Evolutionary conservation across 2,888 invertebrate species (phyloP), one percentile per base, ranked within the genome.

Genomic region (Eumerus sabulonum): DNA sequence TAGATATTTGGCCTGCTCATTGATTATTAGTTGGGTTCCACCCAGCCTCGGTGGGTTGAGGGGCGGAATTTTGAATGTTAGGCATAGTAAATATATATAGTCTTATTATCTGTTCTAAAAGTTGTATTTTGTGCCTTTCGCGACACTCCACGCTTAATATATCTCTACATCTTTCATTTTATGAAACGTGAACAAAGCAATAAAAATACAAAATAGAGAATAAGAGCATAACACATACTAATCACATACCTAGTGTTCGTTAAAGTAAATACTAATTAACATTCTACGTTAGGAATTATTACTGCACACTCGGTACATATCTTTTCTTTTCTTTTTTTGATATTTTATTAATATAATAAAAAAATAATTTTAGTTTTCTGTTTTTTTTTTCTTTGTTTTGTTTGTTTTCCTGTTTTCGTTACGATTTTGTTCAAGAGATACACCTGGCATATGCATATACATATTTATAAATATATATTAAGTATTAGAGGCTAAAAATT

Each of bases 301-400:
- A 76, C 53, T 59, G 64, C 70, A 59, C 76, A 53, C 35, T 51
- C 35, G 38, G 57, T 63, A 68, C 56, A 57, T 73, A 62, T 35
- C 19, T 17, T 35, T 53, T 60, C 63, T 63, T 62, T 63, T 63
- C 57, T 67, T 70, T 56, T 51, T 40, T 62, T 54, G 68, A 59
- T 68, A 68, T 76, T 73, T 70, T 76, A 76, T 76, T 76, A 76
- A 76, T 76, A 70, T 76, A 76, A 76, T 76, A 76, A 70, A 70
- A 76, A 64, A 76, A 74, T 64, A 76, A 64, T 42, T 64, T 70
- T 53, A 54, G 57, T 59, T 70, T 68, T 62, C 48, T 56, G 13
- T 42, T 36, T 50, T 27, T 27, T 7, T 27, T 27, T 27, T 27
- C 27, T 7, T n/a, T 27, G 27, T 27, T 27, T 27, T 27, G 7